These are phyloP conservation scores for Peromyscus californicus DNA, from an alignment of 2,113 vertebrate species.

Conservation along the genomic window DNA sequence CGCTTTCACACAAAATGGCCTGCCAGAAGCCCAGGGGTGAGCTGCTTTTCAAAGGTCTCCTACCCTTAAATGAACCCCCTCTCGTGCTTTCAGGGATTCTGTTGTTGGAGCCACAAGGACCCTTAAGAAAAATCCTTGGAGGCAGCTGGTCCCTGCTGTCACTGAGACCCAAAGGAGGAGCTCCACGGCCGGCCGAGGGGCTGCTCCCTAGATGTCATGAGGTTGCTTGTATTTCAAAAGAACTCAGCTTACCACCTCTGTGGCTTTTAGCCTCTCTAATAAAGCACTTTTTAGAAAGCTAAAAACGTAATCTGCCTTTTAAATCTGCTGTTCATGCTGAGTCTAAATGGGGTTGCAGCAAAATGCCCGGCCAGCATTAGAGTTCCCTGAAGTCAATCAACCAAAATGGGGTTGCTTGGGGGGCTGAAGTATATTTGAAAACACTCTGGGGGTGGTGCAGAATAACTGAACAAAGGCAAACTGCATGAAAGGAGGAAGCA, in stretches of 20 bases:
- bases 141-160: slow-evolving; percentile 72
- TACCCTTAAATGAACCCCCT: slow-evolving; percentile 69
- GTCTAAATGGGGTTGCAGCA: slow-evolving; percentile 80
- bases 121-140: slow-evolving; percentile 70
- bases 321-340: slow-evolving; percentile 83
- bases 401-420: slow-evolving; percentile 77
- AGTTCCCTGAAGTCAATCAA: slow-evolving; percentile 75
- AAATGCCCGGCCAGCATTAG: slow-evolving; percentile 74
- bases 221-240: slow-evolving; percentile 80
- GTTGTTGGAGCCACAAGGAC: slow-evolving; percentile 75
- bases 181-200: slow-evolving; percentile 33
- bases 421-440: slow-evolving; percentile 81
- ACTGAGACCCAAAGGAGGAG: slow-evolving; percentile 67
- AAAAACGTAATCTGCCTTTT: slow-evolving; percentile 84
- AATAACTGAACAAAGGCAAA: slow-evolving; percentile 78
- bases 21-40: slow-evolving; percentile 66
- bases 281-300: slow-evolving; percentile 84
- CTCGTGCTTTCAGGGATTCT: slow-evolving; percentile 66
- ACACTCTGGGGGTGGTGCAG: slow-evolving; percentile 76
- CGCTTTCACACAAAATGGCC: slow-evolving; percentile 70
- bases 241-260: slow-evolving; percentile 78
- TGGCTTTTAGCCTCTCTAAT: slow-evolving; percentile 83
- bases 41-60: slow-evolving; percentile 73
- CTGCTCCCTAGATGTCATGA: slow-evolving; percentile 61
- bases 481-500: slow-evolving; percentile 71